Evolutionary conservation across 37 sponge, comb jelly and placozoan genomes (phyloP), one percentile per base, ranked within the genome.

Genomic region (Tethya wilhelma): DNA sequence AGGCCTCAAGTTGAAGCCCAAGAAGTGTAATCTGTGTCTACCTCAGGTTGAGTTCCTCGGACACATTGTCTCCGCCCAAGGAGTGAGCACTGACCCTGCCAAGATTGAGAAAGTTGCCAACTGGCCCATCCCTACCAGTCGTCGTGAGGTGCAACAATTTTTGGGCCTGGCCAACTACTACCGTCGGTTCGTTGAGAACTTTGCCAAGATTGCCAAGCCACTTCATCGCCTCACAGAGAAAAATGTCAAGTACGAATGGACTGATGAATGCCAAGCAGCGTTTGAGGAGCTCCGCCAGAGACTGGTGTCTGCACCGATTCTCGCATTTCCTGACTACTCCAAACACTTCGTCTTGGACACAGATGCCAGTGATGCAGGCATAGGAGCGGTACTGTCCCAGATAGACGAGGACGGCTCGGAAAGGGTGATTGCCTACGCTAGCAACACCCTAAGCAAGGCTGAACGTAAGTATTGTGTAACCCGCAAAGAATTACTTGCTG

Each of bases 31-130:
- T 25, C 30, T 84, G 9, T 67, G 30, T 19, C 19, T 36, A 5
- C 31, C 36, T 5, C 53, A 49, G 44, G 85, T 84, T 5, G 85
- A 84, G 44, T 84, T 69, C 49, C 85, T 84, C 1, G 77, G 85
- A 2, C 78, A 84, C 59, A 22, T 76, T 1, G 71, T 84, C 31
- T 57, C 85, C 2, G 56, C 85, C 20, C 25, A 56, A 39, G 77
- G 77, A 41, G 37, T 83, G 36, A 37, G 44, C 12, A 30, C 77
- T 25, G 53, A 32, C 53, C 68, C 44, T 0, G 40, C 38, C 14
- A 49, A 49, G 14, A 49, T 49, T 49, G 53, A 49, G 53, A 49
- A 49, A 49, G 53, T 49, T 14, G 53, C 53, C 53, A 49, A 49
- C 14, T 49, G 53, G 53, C 53, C 53, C 14, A 14, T 49, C 53